Base-by-base conservation (phyloP, 2,888 invertebrate genomes). In the Lithodes maja region DNA sequence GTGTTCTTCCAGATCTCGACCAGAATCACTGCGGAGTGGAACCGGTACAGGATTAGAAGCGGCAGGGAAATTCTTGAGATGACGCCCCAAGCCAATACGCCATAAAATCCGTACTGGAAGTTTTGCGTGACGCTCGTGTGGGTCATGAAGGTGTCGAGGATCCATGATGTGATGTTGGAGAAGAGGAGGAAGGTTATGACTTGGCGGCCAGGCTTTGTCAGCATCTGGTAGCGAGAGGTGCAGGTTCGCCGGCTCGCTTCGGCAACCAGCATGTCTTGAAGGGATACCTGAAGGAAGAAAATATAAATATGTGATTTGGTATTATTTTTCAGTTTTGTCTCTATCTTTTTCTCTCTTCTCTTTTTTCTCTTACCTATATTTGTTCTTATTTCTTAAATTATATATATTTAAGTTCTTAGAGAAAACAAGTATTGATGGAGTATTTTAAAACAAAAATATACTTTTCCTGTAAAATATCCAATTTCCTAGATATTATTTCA, bases 161-260 rank as follows among this genome's bases (percentile, higher is more conserved):
- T 94, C 95, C 96, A 96, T 71, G 96, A 94, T 0, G 96, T 95
- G 15, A 95, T 94, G 93, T 96, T 96, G 92, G 95, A 95, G 92
- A 95, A 95, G 75, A 96, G 93, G 50, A 96, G 93, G 93, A 96
- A 96, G 0, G 95, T 96, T 85, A 96, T 94, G 12, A 95, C 94
- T 87, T 95, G 95, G n/a, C 95, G 93, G 0, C 95, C 95, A 0
- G 95, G 95, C 90, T 95, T 95, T 0, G 94, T 93, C 82, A 94
- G 92, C 92, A 94, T 93, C 91, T 95, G 95, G 90, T 94, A 94
- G 3, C 94, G 93, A 1, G 94, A 94, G 83, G 94, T 93, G 85
- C 94, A 94, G 0, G 94, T 94, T 71, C 95, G 93, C 69, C 94
- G 94, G 1, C 94, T 93, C 0, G 94, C 94, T 91, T 95, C 95